Base-by-base conservation (phyloP, 2,113 vertebrate genomes). In the Alethe diademata region DNA sequence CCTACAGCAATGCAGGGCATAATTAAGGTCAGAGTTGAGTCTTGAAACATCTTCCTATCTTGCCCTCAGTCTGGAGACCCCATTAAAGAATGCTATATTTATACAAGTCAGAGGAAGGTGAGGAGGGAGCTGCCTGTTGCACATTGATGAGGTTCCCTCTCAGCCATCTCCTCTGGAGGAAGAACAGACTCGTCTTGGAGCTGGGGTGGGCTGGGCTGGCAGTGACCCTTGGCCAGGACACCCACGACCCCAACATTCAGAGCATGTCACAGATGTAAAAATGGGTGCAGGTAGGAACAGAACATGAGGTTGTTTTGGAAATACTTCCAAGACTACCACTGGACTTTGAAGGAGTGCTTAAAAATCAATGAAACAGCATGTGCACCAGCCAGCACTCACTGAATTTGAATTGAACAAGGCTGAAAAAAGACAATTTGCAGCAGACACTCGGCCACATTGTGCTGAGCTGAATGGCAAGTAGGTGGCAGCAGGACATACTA, bases 231-330 rank as follows among this genome's bases (percentile, higher is more conserved):
- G 4, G 38, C 73, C 28, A 23, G 40, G 56, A 70, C 12, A 33
- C 9, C 11, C 47, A 5, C 0, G 0, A 33, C 8, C 23, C 47
- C 28, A 19, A 1, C n/a, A 2, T 19, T 45, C 64, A 24, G 19
- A 6, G 12, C 4, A 1, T 11, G 10, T 45, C 47, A n/a, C 54
- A 38, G n/a, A 1, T 18, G 6, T 38, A 22, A 53, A 70, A 67
- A 47, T 11, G 17, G 9, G 42, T 8, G 6, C 31, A 74, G 33
- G 19, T 7, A 28, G 57, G 38, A 60, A 8, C 5, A 35, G 26
- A 19, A 4, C 5, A 0, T 38, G 51, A 58, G 14, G 26, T 14
- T 57, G 25, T 28, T 86, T 36, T 56, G 25, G 28, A 65, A 22
- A 2, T n/a, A 11, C 24, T 48, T 90, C 31, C 8, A 48, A 25